Conservation (phyloP, 2,797 vertebrate genomes). For the Tragelaphus oryx region DNA sequence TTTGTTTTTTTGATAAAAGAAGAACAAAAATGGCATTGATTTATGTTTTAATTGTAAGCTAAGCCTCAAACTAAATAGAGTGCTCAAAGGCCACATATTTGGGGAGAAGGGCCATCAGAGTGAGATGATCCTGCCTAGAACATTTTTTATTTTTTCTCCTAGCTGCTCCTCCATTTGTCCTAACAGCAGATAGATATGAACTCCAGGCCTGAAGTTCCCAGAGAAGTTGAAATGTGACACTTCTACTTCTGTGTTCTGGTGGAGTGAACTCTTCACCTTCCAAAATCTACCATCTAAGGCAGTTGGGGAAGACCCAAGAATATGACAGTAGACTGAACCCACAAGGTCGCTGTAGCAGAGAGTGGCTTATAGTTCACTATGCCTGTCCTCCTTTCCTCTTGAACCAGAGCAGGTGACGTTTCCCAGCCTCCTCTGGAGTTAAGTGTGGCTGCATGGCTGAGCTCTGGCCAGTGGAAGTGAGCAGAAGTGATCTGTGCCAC, state of each 20-base stretch:
- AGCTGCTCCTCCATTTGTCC: not conserved
- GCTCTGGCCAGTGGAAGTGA: not conserved
- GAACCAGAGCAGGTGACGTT: not conserved
- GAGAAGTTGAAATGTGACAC: not conserved
- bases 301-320: not conserved
- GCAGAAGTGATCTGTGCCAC: not conserved
- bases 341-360: not conserved
- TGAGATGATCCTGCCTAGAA: not conserved
- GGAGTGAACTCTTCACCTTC: not conserved
- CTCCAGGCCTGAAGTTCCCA: not conserved
- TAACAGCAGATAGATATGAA: not conserved
- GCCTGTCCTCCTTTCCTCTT: not conserved
- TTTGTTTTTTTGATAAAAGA: not conserved
- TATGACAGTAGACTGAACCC: not conserved
- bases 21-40: conserved; percentile 42
- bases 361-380: not conserved
- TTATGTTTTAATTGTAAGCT: conserved; percentile 43
- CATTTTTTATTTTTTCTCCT: conserved; percentile 4
- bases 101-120: not conserved
- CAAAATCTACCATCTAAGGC: not conserved
- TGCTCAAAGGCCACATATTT: not conserved
- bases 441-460: not conserved
- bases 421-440: not conserved
- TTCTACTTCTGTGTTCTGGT: not conserved
- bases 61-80: not conserved